phyloP scores from a whole-genome alignment of 2,888 invertebrate species.

The Lypha dubia region DNA sequence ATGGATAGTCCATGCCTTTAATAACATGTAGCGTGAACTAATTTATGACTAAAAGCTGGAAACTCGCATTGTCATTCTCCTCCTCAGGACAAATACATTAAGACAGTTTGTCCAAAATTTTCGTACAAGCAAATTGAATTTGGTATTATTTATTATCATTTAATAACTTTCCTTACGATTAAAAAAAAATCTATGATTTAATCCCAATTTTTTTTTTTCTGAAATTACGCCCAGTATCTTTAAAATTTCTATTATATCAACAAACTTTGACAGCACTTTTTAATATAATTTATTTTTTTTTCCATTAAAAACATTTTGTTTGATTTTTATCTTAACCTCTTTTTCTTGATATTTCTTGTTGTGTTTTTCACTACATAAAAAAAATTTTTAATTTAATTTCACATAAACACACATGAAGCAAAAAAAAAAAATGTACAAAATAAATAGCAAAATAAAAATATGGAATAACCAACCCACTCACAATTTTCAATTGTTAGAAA shows the following conservation, averaged over 20 bases:
- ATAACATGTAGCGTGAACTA: too few relatives aligned
- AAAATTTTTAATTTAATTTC: constrained; percentile 50
- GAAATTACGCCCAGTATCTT: background rate
- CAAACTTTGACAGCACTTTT: constrained; percentile 24
- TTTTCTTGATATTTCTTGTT: background rate
- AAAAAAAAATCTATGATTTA: too few relatives aligned
- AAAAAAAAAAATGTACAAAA: background rate
- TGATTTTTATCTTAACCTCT: constrained; percentile 50
- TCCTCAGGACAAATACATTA: too few relatives aligned
- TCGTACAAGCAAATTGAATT: too few relatives aligned
- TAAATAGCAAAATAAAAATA: constrained; percentile 40
- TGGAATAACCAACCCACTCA: constrained; percentile 59
- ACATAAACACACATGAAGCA: constrained; percentile 24
- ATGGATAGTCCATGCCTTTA: too few relatives aligned
- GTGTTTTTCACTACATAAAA: constrained; percentile 2
- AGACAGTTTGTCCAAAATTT: too few relatives aligned
- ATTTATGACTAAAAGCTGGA: too few relatives aligned
- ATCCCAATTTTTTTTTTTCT: background rate
- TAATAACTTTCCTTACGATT: too few relatives aligned
- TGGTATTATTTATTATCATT: too few relatives aligned
- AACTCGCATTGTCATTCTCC: too few relatives aligned
- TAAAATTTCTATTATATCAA: constrained; percentile 3
- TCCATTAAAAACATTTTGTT: constrained; percentile 39
- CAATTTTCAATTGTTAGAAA: constrained; percentile 55
- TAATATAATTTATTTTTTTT: constrained; percentile 1